Conservation (phyloP, 2,888 invertebrate genomes). For the Phrixothrix hirtus region DNA sequence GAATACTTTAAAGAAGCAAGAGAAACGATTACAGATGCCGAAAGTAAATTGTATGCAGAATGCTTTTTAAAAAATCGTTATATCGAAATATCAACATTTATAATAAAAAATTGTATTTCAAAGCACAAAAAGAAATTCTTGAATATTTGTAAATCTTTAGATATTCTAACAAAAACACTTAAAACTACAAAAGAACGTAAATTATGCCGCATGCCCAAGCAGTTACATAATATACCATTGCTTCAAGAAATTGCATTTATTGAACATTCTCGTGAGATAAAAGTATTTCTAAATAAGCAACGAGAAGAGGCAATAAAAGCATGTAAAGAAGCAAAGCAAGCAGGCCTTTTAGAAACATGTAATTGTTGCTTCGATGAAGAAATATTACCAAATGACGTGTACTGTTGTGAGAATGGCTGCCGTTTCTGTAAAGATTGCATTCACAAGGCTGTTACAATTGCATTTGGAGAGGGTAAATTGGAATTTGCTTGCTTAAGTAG, state of each 20-base stretch:
- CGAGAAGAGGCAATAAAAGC: constrained; percentile 35
- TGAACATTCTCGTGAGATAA: constrained; percentile 45
- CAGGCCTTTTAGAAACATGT: no score
- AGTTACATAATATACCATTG: no score
- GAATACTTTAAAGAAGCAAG: constrained; percentile 43
- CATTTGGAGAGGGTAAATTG: constrained; percentile 53
- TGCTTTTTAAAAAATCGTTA: constrained; percentile 9
- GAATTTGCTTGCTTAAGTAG: constrained; percentile 56
- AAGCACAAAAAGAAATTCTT: constrained; percentile 10
- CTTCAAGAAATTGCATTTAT: constrained; percentile 46
- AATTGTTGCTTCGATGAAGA: constrained; percentile 62
- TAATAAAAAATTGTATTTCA: constrained; percentile 1
- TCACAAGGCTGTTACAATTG: constrained; percentile 49
- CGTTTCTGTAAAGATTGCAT: constrained; percentile 57
- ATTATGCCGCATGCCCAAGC: no score
- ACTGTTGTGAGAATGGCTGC: constrained; percentile 54
- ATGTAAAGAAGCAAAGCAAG: constrained; percentile 48
- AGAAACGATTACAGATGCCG: constrained; percentile 1
- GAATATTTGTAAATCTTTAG: constrained; percentile 12
- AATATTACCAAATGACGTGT: constrained; percentile 53
- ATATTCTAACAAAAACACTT: no score
- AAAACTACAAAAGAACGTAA: no score
- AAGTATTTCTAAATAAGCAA: constrained; percentile 36
- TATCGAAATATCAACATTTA: not conserved
- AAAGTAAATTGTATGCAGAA: constrained; percentile 9